phyloP scores from a whole-genome alignment of 2,888 invertebrate genomes.

The Cotesia congregata region DNA sequence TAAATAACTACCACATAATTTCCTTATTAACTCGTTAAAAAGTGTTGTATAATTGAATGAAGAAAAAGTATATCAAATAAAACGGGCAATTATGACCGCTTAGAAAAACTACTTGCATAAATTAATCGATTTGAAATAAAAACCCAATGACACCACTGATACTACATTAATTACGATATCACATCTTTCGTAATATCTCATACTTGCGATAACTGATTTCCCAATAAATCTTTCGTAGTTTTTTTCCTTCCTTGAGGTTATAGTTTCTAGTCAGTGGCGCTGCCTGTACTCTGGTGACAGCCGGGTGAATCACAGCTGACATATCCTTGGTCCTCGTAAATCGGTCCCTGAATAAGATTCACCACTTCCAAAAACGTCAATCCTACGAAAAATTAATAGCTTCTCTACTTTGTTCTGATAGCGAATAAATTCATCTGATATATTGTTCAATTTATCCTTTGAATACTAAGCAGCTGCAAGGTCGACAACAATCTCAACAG shows the following conservation, averaged over 20 bases:
- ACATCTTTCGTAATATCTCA: neutral
- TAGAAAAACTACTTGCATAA: neutral
- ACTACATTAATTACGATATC: neutral
- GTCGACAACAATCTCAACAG: constrained; percentile 58
- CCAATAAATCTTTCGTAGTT: neutral
- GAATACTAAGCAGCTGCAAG: constrained; percentile 47
- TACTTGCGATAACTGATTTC: neutral
- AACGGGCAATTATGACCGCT: neutral
- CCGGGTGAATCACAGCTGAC: too few species aligned
- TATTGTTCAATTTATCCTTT: neutral
- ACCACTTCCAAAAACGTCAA: too few species aligned
- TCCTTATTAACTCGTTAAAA: neutral
- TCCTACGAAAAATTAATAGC: too few species aligned
- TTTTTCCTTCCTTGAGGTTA: neutral
- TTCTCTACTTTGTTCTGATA: neutral
- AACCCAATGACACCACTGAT: neutral
- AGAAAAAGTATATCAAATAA: neutral
- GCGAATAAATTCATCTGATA: neutral
- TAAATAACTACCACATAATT: neutral
- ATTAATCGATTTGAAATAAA: neutral
- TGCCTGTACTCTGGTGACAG: too few species aligned
- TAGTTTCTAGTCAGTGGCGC: too few species aligned
- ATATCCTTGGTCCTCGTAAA: too few species aligned
- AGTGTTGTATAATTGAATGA: neutral
- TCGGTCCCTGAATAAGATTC: too few species aligned